These are phyloP conservation scores for Thalassaphorura encarpata DNA, from an alignment of 1,140 invertebrate genomes.

Conservation along the genomic window DNA sequence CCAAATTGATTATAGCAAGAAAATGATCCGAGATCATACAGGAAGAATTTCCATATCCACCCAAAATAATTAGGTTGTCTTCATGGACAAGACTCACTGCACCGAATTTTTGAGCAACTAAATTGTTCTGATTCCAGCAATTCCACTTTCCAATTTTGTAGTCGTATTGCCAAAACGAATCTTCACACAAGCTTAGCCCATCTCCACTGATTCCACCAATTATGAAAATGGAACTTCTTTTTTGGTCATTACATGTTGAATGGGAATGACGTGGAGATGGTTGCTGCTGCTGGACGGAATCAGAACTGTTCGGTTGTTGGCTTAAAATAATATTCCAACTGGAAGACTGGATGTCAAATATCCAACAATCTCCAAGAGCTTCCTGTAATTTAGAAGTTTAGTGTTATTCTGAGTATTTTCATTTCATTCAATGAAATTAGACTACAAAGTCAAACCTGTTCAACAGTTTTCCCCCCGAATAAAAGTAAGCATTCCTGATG, in stretches of 20 bases:
- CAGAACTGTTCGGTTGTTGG: not conserved
- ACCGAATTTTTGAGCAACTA: conserved; percentile 17
- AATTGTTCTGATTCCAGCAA: conserved; percentile 11
- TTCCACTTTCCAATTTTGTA: conserved; percentile 14
- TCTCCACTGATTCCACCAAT: conserved; percentile 23
- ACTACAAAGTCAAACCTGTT: conserved; percentile 8
- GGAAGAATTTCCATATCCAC: conserved; percentile 29
- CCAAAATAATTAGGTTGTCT: conserved; percentile 21
- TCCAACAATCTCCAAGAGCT: conserved; percentile 20
- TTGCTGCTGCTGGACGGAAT: not conserved
- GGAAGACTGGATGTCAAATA: conserved; percentile 6
- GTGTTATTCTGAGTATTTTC: too few species aligned
- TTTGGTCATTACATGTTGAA: conserved; percentile 11
- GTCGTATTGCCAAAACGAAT: conserved; percentile 18
- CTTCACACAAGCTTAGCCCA: conserved; percentile 6
- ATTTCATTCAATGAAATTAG: too few species aligned
- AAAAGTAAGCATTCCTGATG: conserved; percentile 7
- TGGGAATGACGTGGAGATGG: conserved; percentile 27
- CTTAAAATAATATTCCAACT: conserved; percentile 5
- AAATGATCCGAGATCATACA: conserved; percentile 17
- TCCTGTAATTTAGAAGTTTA: conserved; percentile 1
- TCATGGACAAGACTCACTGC: conserved; percentile 12
- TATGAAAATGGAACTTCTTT: conserved; percentile 13
- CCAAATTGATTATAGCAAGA: conserved; percentile 20
- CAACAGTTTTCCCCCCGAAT: conserved; percentile 23